A percentile compares a stretch with the other conserved stretches of the same genome.
Conservation (phyloP, 92 coral and sea anemone genomes). For the Porites evermanni region DNA sequence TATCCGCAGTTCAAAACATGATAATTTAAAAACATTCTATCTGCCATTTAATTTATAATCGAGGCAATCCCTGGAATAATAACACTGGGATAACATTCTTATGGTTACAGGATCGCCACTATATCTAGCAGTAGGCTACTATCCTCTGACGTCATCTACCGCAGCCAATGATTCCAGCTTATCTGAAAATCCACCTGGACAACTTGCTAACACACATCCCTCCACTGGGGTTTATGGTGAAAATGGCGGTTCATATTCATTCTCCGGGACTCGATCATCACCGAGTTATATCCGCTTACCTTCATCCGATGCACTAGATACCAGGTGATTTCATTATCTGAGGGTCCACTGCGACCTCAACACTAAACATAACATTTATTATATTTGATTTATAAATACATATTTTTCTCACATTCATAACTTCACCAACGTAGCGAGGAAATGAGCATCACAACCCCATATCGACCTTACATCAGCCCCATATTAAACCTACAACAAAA, state of each 20-base stretch:
- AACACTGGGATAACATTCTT: no score
- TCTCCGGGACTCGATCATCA: conserved; percentile 15
- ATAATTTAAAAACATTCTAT: no score
- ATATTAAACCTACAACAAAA: no score
- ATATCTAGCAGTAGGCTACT: conserved; percentile 15
- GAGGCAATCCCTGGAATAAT: no score
- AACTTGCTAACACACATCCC: neutral
- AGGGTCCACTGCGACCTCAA: neutral
- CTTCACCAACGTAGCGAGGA: no score
- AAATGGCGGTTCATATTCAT: conserved; percentile 14
- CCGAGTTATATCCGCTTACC: conserved; percentile 28
- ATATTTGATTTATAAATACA: no score
- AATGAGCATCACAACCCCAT: no score
- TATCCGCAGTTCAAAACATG: no score
- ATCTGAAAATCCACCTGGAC: conserved; percentile 5
- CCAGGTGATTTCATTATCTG: conserved; percentile 15
- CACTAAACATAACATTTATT: no score
- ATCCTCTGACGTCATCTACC: conserved; percentile 13
- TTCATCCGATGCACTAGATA: conserved; percentile 3
- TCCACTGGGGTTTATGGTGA: conserved; percentile 26
- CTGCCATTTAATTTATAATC: no score
- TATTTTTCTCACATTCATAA: no score
- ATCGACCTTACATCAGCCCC: no score
- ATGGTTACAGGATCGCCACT: neutral
- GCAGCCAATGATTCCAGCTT: conserved; percentile 27